Base-by-base conservation (phyloP, 2,113 vertebrate genomes). In the Grantiella picta region DNA sequence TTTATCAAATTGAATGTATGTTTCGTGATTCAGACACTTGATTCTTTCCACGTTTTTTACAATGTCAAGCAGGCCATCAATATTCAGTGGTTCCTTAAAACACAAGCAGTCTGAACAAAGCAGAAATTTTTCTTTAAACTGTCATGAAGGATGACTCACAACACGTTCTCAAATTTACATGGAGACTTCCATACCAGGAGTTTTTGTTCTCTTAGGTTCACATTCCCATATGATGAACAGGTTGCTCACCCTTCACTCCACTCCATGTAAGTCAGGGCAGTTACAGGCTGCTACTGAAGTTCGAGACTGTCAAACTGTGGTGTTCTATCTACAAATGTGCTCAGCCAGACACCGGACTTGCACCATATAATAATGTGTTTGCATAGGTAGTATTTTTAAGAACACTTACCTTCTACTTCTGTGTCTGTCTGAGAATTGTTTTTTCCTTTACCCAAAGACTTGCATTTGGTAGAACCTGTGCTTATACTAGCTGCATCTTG, bases 391-490 rank as follows among this genome's bases (percentile, higher is more conserved):
- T 21, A 21, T 29, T 81, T 82, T 61, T 80, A 21, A 8, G 65
- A 92, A 96, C 33, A 91, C 80, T 92, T 95, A 98, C 97, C 97
- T 97, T 96, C 97, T 63, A 83, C 54, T 93, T 98, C 98, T 68
- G 57, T 52, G 66, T 98, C 98, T 86, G 98, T 98, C 97, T 98
- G 97, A 94, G 56, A 91, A 91, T 35, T 98, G 96, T 93, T 97
- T 97, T 97, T 98, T 21, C 97, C 98, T 95, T 98, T 98, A 76
- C 97, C 97, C 18, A 77, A 35, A 83, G 97, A 97, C 88, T 98
- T 99, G 94, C 96, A 98, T 94, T 98, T 98, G 85, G 97, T 89
- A 93, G 97, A 90, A 90, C 98, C 97, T 97, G 98, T 88, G 91
- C 96, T 97, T 87, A 89, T 9, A 64, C 94, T 61, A 97, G 96